Evolutionary conservation across 2,113 vertebrate species (phyloP).

Genomic region (Caranx ignobilis): DNA sequence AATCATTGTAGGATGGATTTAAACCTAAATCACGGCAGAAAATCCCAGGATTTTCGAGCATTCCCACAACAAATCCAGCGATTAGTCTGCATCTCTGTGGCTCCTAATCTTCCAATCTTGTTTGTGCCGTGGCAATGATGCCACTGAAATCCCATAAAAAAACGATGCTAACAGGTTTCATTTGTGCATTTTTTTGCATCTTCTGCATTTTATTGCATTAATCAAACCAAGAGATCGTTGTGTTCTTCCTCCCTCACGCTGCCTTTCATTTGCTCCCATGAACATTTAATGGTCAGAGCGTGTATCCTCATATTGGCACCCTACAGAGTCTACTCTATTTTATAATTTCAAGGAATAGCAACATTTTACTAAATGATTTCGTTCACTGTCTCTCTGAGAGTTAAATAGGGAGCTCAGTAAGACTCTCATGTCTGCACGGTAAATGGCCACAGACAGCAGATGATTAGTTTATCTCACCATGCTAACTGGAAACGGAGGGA

Average conservation of each 20-base stretch:
- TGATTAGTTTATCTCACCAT: background rate
- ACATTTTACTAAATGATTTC: background rate
- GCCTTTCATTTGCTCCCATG: background rate
- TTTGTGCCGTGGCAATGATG: conserved; percentile 66
- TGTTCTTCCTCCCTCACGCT: background rate
- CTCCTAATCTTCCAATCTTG: conserved; percentile 76
- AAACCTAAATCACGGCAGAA: conserved; percentile 56
- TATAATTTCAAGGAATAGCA: background rate
- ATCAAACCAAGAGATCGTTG: background rate
- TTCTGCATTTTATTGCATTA: conserved; percentile 3
- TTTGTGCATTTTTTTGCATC: background rate
- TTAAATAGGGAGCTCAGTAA: background rate
- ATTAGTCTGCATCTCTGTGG: conserved; percentile 66
- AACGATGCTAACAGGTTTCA: conserved; percentile 21
- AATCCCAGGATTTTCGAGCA: conserved; percentile 72
- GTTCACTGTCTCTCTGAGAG: background rate
- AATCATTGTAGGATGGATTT: conserved; percentile 47
- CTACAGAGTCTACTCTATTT: background rate
- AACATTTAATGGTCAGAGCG: background rate
- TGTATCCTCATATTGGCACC: background rate
- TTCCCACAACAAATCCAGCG: conserved; percentile 73
- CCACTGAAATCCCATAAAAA: conserved; percentile 74
- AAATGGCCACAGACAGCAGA: background rate
- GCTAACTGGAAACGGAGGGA: background rate
- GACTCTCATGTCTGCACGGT: background rate